These are phyloP conservation scores for Cardiocondyla obscurior DNA, from an alignment of 1,140 invertebrate genomes.

Conservation along the genomic window DNA sequence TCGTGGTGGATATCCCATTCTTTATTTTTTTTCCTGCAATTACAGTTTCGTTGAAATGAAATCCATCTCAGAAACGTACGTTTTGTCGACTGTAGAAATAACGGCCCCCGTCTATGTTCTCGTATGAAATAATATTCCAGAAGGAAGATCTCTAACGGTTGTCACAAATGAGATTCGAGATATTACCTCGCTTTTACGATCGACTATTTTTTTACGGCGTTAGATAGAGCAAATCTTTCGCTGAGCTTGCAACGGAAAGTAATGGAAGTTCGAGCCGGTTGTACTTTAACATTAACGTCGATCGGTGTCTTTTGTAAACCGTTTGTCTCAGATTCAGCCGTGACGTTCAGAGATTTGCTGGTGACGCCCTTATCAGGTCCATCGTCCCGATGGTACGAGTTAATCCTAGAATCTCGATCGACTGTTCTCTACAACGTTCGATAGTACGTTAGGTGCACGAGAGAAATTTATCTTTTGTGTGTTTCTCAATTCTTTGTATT, in stretches of 20 bases:
- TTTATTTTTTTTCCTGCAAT: slow-evolving; percentile 24
- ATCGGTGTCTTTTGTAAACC: slow-evolving; percentile 17
- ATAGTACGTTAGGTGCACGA: slow-evolving; percentile 7
- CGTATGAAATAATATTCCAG: slow-evolving; percentile 41
- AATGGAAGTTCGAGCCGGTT: neutral
- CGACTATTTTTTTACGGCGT: slow-evolving; percentile 18
- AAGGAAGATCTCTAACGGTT: neutral
- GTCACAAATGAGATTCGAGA: slow-evolving; percentile 34
- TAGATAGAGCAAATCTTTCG: neutral
- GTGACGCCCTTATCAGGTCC: slow-evolving; percentile 31
- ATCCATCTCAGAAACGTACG: slow-evolving; percentile 17
- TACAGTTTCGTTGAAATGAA: slow-evolving; percentile 34
- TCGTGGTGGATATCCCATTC: neutral
- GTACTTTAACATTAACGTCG: slow-evolving; percentile 60
- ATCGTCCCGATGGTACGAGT: slow-evolving; percentile 16
- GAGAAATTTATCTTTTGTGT: neutral
- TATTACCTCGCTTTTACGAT: slow-evolving; percentile 54
- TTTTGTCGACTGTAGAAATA: slow-evolving; percentile 9
- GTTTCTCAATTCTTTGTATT: neutral
- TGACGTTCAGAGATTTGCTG: slow-evolving; percentile 32
- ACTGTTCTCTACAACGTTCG: slow-evolving; percentile 2
- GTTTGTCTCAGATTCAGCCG: slow-evolving; percentile 53
- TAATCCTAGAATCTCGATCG: slow-evolving; percentile 40
- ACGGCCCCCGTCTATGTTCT: neutral
- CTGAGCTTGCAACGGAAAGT: neutral